Base-by-base conservation (phyloP, 2,888 invertebrate species). In the Perizoma flavofasciatum region DNA sequence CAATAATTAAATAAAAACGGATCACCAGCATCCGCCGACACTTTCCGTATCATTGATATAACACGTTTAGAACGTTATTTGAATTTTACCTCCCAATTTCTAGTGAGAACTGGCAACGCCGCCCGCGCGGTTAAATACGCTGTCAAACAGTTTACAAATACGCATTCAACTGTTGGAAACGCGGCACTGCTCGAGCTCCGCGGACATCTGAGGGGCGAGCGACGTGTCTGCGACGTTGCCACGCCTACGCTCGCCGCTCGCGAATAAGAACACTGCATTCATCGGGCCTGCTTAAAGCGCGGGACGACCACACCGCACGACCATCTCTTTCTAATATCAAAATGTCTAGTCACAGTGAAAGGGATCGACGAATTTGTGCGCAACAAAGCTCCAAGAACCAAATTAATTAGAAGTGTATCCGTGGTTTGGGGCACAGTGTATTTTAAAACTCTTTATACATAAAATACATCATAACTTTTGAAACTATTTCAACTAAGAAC, bases 131-230 rank as follows among this genome's bases (percentile, higher is more conserved):
- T 74, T 75, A 75, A 77, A 72, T 79, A 75, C 81, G 78, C 81
- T 83, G 86, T 81, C 83, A 83, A 81, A 82, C 85, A 77, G 85
- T 84, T 75, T 81, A 83, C 84, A 86, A 56, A 86, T 81, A 83
- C 86, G 88, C 85, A 88, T 89, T 88, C 88, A 89, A 88, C 91
- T 90, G 90, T 88, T 89, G 79, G 84, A 79, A 82, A 79, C 87
- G 79, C 87, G 85, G 83, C 75, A 88, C 90, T 89, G 89, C 78
- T 79, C 74, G 72, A 76, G 73, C 66, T 73, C 78, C 79, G 80
- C 79, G 66, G 85, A 84, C 84, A 81, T 85, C 85, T 83, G 84
- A 83, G 81, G 85, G 82, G 79, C 82, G 79, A 78, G 79, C 82
- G 79, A 78, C 69, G 85, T 49, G 63, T 63, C 58, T 59, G 53